phyloP scores from a whole-genome alignment of 2,797 vertebrate species.

The Sternotherus odoratus region DNA sequence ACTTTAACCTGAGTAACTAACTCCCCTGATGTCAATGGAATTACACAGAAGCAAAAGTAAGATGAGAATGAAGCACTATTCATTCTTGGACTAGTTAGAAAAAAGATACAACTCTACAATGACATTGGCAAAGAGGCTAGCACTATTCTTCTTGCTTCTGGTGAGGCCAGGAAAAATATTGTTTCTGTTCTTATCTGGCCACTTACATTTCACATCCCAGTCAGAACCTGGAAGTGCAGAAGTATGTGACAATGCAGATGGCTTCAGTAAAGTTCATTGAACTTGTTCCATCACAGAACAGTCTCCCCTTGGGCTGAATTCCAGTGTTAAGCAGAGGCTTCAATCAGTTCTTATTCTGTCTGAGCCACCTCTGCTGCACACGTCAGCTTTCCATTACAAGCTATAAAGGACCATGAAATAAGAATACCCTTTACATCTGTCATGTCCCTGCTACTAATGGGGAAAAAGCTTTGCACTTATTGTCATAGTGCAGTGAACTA shows the following conservation, averaged over 20 bases:
- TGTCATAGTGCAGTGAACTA: background rate
- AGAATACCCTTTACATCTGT: background rate
- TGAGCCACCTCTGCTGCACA: rapidly evolving
- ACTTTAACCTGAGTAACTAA: background rate
- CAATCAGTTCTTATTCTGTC: background rate
- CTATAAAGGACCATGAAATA: background rate
- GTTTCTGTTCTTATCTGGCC: background rate
- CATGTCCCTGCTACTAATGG: background rate
- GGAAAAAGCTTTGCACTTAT: background rate
- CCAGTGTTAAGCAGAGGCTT: background rate
- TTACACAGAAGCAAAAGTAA: background rate
- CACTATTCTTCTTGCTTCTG: slow-evolving; percentile 13
- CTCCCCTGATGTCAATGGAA: background rate
- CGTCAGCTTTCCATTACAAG: background rate
- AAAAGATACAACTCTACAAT: background rate
- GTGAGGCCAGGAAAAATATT: background rate
- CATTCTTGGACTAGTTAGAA: background rate
- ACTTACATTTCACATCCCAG: background rate
- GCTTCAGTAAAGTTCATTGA: background rate
- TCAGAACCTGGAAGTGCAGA: background rate
- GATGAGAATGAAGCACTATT: background rate
- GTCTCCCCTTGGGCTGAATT: background rate
- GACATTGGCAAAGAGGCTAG: background rate
- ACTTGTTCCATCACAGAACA: background rate
- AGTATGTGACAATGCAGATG: background rate